These are phyloP conservation scores for Helicoverpa armigera DNA, from an alignment of 1,140 invertebrate genomes.

Conservation along the genomic window DNA sequence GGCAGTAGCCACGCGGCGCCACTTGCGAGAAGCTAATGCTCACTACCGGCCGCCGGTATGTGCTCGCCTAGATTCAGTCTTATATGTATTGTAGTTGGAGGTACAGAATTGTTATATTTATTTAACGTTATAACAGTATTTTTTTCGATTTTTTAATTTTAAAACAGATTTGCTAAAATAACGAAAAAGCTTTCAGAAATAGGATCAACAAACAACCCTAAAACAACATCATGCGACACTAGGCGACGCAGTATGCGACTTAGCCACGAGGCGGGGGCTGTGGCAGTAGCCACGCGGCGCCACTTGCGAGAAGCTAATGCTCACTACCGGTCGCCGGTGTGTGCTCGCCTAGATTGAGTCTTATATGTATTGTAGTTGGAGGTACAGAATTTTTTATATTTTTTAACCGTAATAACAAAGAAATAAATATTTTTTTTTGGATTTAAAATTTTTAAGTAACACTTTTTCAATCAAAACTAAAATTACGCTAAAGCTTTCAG, in stretches of 20 bases:
- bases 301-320: conserved; percentile 14
- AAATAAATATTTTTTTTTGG: too few relatives aligned
- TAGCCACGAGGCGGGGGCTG: background rate
- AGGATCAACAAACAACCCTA: too few relatives aligned
- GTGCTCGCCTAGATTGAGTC: conserved; percentile 1
- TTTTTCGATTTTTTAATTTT: too few relatives aligned
- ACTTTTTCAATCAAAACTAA: too few relatives aligned
- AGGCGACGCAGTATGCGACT: background rate
- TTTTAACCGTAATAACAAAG: too few relatives aligned
- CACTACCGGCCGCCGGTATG: conserved; percentile 8
- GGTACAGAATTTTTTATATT: too few relatives aligned
- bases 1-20: background rate
- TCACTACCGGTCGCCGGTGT: conserved; percentile 3
- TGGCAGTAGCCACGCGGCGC: background rate
- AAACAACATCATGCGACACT: too few relatives aligned
- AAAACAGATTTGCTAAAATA: too few relatives aligned
- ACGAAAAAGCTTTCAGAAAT: too few relatives aligned
- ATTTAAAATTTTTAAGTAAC: too few relatives aligned
- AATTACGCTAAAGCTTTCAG: too few relatives aligned
- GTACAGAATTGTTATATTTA: background rate
- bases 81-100: background rate
- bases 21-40: conserved; percentile 14
- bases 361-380: background rate
- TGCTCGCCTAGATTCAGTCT: background rate
- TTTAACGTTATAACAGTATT: background rate